Percentiles rank a stretch among this genome's conserved stretches.
Conservation (phyloP, 1,140 invertebrate species). For the Saxidomus purpurata region DNA sequence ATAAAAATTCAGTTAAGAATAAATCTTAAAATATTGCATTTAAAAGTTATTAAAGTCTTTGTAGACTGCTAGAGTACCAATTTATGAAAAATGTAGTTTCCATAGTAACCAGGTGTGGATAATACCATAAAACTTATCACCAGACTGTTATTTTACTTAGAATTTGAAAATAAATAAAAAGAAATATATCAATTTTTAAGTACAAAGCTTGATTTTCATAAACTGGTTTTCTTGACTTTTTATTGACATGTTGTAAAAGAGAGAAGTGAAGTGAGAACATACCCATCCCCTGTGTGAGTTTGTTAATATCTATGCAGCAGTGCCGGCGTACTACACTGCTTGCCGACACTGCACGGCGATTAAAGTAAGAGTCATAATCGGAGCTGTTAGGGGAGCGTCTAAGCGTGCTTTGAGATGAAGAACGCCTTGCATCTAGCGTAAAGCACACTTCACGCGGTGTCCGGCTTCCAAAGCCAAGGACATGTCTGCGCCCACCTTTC, state of each 20-base stretch:
- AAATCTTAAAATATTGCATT: too few relatives aligned
- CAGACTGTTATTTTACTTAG: too few relatives aligned
- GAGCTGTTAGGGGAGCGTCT: constrained; percentile 83
- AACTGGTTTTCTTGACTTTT: neutral
- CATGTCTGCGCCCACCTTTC: constrained; percentile 81
- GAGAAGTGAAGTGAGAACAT: constrained; percentile 68
- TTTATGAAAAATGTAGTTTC: too few relatives aligned
- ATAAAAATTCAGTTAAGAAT: too few relatives aligned
- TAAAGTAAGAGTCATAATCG: constrained; percentile 82
- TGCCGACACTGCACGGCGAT: constrained; percentile 83
- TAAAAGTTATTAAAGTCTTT: too few relatives aligned
- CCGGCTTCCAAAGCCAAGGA: constrained; percentile 84
- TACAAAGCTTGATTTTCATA: too few relatives aligned
- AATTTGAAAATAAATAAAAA: too few relatives aligned
- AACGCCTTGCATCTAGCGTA: constrained; percentile 81
- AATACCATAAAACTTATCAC: too few relatives aligned
- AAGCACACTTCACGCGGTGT: constrained; percentile 84
- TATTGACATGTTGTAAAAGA: constrained; percentile 68
- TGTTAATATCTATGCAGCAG: constrained; percentile 84
- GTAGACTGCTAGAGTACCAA: too few relatives aligned
- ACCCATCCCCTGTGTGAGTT: constrained; percentile 75
- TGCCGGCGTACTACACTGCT: constrained; percentile 84
- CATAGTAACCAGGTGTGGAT: too few relatives aligned
- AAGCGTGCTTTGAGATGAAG: constrained; percentile 84
- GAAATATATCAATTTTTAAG: too few relatives aligned